Evolutionary conservation across 53 echinoderm and acorn worm species (phyloP).

Genomic region (Henricia sp.): DNA sequence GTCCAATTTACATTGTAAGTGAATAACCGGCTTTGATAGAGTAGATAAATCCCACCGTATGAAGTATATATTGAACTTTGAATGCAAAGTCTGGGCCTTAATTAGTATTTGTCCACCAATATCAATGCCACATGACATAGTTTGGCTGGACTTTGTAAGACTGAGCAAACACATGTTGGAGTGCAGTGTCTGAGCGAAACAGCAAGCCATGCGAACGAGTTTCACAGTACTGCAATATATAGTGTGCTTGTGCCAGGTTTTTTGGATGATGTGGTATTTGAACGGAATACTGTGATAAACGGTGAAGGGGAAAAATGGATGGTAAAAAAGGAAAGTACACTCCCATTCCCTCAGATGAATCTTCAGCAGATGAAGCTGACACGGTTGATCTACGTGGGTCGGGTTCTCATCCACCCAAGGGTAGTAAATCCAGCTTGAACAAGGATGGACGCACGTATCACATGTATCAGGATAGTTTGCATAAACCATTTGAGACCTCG

Average conservation of each 20-base stretch:
- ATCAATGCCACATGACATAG: conserved; percentile 29
- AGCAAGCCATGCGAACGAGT: too few species aligned
- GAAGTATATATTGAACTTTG: conserved; percentile 15
- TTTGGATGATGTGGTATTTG: too few species aligned
- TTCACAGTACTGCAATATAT: too few species aligned
- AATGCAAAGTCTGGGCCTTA: background rate
- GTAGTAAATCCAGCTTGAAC: background rate
- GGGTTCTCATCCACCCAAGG: background rate
- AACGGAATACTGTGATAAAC: too few species aligned
- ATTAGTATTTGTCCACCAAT: conserved; percentile 38
- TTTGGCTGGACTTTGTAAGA: conserved; percentile 31
- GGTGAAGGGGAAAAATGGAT: background rate
- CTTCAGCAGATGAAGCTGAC: conserved; percentile 26
- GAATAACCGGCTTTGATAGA: too few species aligned
- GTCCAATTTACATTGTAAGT: too few species aligned
- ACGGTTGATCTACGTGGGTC: background rate
- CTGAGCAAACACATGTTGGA: background rate
- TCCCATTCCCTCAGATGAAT: background rate
- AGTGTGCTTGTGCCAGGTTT: too few species aligned
- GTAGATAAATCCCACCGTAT: too few species aligned
- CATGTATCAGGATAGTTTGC: background rate
- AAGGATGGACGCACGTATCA: background rate
- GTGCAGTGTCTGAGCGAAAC: too few species aligned
- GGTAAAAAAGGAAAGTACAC: conserved; percentile 13
- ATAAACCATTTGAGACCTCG: background rate